phyloP scores from a whole-genome alignment of 2,113 vertebrate species.

The Ondatra zibethicus region DNA sequence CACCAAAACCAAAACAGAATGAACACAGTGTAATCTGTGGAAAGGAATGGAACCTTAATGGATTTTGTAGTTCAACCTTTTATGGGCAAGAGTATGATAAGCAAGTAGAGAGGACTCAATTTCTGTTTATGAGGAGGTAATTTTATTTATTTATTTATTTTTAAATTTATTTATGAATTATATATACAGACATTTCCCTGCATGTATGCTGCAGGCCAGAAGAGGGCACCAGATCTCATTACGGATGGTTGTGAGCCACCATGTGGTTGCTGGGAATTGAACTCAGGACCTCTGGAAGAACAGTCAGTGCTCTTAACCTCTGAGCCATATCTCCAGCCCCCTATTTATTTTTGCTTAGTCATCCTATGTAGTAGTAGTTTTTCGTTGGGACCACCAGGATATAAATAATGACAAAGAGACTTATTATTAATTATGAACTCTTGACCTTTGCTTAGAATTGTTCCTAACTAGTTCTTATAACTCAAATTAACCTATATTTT shows the following conservation, averaged over 20 bases:
- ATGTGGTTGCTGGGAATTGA: no score
- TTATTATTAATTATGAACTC: not conserved
- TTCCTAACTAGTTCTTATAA: not conserved
- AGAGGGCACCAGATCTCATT: no score
- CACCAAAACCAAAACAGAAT: slow-evolving; percentile 82
- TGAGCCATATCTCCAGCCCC: no score
- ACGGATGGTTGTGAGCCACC: no score
- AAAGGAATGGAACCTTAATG: slow-evolving; percentile 59
- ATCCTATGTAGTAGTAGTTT: not conserved
- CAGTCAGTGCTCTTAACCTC: no score
- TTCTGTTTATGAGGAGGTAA: not conserved
- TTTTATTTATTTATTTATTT: not conserved
- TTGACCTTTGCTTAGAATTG: not conserved
- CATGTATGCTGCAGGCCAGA: no score
- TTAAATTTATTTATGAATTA: no score
- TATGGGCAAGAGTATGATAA: not conserved
- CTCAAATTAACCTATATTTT: not conserved
- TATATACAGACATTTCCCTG: no score
- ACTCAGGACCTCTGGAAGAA: no score
- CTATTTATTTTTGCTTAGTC: not conserved
- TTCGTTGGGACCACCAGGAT: not conserved
- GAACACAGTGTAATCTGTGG: not conserved
- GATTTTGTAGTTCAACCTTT: slow-evolving; percentile 60
- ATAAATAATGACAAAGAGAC: not conserved
- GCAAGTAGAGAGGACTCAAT: not conserved